Conservation (phyloP, 2,797 vertebrate genomes). For the Eptatretus atami region DNA sequence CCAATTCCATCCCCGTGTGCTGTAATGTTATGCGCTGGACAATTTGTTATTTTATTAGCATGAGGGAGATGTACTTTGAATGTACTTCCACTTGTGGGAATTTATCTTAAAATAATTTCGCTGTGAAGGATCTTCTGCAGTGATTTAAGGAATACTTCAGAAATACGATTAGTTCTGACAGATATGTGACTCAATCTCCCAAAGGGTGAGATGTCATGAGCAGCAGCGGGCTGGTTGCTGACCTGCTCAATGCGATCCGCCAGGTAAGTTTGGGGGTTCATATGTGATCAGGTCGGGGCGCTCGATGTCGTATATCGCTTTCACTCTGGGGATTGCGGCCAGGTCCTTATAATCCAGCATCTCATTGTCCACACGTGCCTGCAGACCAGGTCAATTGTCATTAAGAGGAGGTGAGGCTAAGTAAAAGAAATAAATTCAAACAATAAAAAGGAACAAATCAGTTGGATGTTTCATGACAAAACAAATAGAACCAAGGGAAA, state of each 20-base stretch:
- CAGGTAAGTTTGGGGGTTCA: constrained; percentile 21
- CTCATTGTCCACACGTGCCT: constrained; percentile 97
- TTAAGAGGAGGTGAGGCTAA: constrained; percentile 17
- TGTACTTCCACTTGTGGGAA: too few species aligned
- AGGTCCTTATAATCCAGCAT: constrained; percentile 98
- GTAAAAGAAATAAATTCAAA: constrained; percentile 7
- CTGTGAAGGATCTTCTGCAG: too few species aligned
- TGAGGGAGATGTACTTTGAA: too few species aligned
- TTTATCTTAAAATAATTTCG: too few species aligned
- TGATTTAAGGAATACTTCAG: too few species aligned
- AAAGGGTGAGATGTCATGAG: too few species aligned
- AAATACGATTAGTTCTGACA: too few species aligned
- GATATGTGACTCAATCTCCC: too few species aligned
- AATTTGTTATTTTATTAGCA: too few species aligned
- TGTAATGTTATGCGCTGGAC: too few species aligned
- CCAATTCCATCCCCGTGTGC: too few species aligned
- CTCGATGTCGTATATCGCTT: constrained; percentile 92
- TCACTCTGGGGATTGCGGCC: constrained; percentile 94
- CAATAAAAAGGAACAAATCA: not conserved
- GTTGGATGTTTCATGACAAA: constrained; percentile 8
- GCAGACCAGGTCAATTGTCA: constrained; percentile 8
- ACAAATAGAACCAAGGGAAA: too few species aligned
- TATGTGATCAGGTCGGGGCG: constrained; percentile 81
- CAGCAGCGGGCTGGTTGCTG: constrained; percentile 8
- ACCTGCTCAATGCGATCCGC: constrained; percentile 14